Base-by-base conservation (phyloP, 2,888 invertebrate genomes). In the Linyphia triangularis region DNA sequence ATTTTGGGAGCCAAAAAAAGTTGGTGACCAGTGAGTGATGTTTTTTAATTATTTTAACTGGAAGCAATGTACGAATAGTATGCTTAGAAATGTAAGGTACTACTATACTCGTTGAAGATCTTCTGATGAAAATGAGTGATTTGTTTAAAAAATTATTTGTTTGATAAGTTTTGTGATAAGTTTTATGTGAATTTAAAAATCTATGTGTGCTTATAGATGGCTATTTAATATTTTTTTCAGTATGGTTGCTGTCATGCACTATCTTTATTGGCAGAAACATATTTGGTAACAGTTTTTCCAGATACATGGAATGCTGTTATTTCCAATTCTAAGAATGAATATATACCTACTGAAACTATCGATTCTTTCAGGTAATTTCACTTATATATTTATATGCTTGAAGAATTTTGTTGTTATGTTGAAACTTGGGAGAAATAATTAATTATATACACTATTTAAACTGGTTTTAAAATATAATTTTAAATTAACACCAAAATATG, bases 211-310 rank as follows among this genome's bases (percentile, higher is more conserved):
- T 4, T 59, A 19, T 13, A 65, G 10, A 16, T 65, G 28, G 13
- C 16, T 37, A 37, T 57, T 59, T 28, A 40, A 16, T 19, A 57
- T 65, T n/a, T 37, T 26, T 85, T 85, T 33, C 61, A 85, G 89
- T 94, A 93, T 91, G 96, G 96, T 0, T 95, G 95, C 91, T 94
- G 95, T 91, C 95, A 96, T 92, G 94, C 96, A 0, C 93, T 97
- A 1, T 94, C 94, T 91, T 92, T 94, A 4, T 92, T 97, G 43
- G 95, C 96, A 70, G 94, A 94, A 72, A 93, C 93, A 26, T 97
- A 95, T 93, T 94, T 95, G 0, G 95, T 96, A 1, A 95, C 95
- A 90, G 93, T 94, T 24, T 95, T 88, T 67, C 79, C 89, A 13
- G 73, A 90, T 61, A 78, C 88, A 26, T 91, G 91, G 91, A 70